A percentile compares a stretch with the other conserved stretches of the same genome.
Conservation (phyloP, 2,113 vertebrate species). For the Zeus faber region DNA sequence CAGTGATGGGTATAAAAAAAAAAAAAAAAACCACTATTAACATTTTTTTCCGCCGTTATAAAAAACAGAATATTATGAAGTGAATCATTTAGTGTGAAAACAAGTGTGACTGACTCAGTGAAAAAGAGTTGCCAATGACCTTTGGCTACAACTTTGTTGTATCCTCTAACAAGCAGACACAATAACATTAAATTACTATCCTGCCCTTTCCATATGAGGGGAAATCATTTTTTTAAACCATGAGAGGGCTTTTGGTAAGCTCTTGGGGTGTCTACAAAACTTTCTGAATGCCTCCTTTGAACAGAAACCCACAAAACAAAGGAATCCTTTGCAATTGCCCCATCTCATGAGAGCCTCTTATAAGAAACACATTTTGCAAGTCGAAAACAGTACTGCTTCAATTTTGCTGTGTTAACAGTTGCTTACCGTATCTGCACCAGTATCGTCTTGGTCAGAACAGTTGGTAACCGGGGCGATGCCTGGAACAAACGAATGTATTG, state of each 20-base stretch:
- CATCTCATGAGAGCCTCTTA: constrained; percentile 62
- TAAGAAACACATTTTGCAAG: constrained; percentile 51
- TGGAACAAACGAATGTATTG: constrained; percentile 13
- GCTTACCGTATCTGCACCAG: too few relatives aligned
- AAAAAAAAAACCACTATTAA: too few relatives aligned
- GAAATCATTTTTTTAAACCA: constrained; percentile 38
- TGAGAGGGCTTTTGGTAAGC: constrained; percentile 36
- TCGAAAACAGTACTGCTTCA: too few relatives aligned
- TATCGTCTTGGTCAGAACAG: constrained; percentile 34
- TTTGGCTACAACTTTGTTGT: too few relatives aligned
- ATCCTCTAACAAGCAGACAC: too few relatives aligned
- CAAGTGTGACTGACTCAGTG: background rate
- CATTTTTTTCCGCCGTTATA: too few relatives aligned
- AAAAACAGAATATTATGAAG: background rate
- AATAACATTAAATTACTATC: constrained; percentile 20
- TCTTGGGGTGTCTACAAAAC: constrained; percentile 42
- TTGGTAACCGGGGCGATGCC: constrained; percentile 17
- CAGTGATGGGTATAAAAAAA: too few relatives aligned
- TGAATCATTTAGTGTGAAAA: background rate
- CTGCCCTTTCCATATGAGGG: constrained; percentile 29
- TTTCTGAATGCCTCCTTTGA: constrained; percentile 58
- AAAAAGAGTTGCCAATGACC: background rate
- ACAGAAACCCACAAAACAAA: constrained; percentile 53
- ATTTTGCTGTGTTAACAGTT: too few relatives aligned
- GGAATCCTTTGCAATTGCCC: constrained; percentile 38